A percentile compares a stretch with the other conserved stretches of the same genome.
Evolutionary conservation across 2,113 vertebrate genomes (phyloP).

Genomic region (Psittacula cyanocephala): DNA sequence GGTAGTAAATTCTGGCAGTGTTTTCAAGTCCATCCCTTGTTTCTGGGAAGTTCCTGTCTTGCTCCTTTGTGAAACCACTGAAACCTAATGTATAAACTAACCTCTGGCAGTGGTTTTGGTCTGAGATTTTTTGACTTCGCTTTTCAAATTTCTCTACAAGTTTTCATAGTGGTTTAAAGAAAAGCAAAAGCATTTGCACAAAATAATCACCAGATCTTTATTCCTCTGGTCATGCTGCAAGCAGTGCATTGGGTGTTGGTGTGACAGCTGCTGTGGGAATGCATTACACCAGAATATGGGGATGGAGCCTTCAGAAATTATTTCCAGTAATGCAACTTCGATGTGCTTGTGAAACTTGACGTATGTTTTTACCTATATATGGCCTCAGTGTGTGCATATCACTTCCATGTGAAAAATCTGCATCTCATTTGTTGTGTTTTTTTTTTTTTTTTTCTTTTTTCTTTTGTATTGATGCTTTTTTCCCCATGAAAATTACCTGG

Average conservation of each 20-base stretch:
- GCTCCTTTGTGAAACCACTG: neutral
- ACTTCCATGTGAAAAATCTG: constrained; percentile 16
- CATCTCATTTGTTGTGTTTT: neutral
- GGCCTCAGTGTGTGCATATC: neutral
- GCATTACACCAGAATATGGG: neutral
- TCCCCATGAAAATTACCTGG: neutral
- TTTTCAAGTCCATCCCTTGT: neutral
- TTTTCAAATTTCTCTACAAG: neutral
- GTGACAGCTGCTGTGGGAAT: constrained; percentile 57
- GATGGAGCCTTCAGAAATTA: constrained; percentile 34
- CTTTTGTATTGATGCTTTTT: neutral
- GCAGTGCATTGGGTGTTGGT: constrained; percentile 21
- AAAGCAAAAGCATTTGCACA: constrained; percentile 5
- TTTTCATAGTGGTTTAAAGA: neutral
- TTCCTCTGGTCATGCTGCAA: neutral
- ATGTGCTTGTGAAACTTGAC: constrained; percentile 16
- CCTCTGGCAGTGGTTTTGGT: neutral
- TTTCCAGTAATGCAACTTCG: constrained; percentile 33
- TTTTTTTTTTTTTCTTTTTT: neutral
- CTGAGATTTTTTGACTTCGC: neutral
- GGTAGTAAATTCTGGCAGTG: neutral
- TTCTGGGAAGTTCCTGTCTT: neutral
- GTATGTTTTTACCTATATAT: constrained; percentile 43
- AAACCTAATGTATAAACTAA: neutral
- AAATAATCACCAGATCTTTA: constrained; percentile 30